Conservation (phyloP, 2,888 invertebrate genomes). For the Lycaena phlaeas region DNA sequence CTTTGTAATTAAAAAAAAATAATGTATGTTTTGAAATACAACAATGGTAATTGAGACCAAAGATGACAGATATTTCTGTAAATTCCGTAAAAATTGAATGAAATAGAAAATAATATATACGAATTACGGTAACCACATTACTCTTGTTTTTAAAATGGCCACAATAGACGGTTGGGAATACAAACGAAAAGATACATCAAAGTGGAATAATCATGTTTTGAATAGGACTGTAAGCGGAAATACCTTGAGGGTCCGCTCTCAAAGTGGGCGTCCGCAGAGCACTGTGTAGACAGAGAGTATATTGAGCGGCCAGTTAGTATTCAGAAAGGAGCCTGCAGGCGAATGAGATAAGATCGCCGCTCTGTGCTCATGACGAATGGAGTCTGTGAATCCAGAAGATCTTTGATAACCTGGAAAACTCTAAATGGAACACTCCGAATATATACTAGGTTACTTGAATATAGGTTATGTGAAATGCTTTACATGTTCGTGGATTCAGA, state of each 20-base stretch:
- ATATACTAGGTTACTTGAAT: too few species aligned
- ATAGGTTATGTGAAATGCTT: too few species aligned
- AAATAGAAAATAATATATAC: too few species aligned
- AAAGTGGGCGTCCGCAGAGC: conserved; percentile 41
- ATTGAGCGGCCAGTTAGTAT: conserved; percentile 63
- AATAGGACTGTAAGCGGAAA: conserved; percentile 28
- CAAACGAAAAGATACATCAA: conserved; percentile 3
- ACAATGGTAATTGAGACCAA: too few species aligned
- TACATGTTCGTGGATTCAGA: too few species aligned
- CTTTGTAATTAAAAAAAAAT: too few species aligned
- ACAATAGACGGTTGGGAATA: too few species aligned
- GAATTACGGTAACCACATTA: too few species aligned
- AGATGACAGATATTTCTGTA: too few species aligned
- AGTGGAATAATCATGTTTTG: conserved; percentile 11
- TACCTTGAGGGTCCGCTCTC: conserved; percentile 49
- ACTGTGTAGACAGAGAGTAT: conserved; percentile 20
- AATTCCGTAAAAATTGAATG: too few species aligned
- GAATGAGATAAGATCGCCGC: conserved; percentile 57
- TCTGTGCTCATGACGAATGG: conserved; percentile 30
- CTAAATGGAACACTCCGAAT: neutral
- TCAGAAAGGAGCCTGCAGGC: conserved; percentile 66
- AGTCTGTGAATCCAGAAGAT: conserved; percentile 17
- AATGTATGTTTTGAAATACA: too few species aligned
- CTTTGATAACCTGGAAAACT: conserved; percentile 1
- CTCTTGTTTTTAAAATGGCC: too few species aligned